Evolutionary conservation across 2,888 invertebrate species (phyloP), one percentile per base, ranked within the genome.

Genomic region (Drosophila monieri): DNA sequence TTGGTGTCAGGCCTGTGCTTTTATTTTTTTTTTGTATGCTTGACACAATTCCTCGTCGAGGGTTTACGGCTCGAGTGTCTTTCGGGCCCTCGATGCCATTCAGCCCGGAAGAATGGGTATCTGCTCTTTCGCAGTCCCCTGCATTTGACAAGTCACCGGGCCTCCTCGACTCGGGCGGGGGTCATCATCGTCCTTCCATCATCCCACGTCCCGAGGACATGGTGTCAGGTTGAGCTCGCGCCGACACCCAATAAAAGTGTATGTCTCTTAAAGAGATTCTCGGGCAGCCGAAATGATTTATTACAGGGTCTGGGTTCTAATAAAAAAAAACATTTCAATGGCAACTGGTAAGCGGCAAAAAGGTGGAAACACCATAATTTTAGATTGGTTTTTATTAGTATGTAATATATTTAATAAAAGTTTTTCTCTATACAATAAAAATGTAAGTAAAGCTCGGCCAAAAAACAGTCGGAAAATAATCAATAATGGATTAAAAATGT

Each of bases 41-140:
- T 85, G 81, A 88, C 81, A 81, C 81, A 81, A 81, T 81, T 88
- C 86, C 49, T 47, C 54, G 71, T 73, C 71, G 61, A 81, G 86
- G 71, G 73, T 59, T 69, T 56, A 78, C 58, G 60, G 62, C 84
- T 71, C 79, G 62, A 81, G 70, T 65, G 56, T 65, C 69, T 47
- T 55, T 67, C 74, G 69, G 80, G 77, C 71, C 68, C 71, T 83
- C 80, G 64, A 81, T 80, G 88, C 73, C 86, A 77, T 85, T 88
- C 80, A 83, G 59, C 41, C 62, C 10, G 21, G 46, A 10, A 43
- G 43, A 18, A 18, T 18, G 43, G 21, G 47, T 66, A 76, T 73
- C 86, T 83, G 81, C 84, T 85, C 84, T 74, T 85, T 80, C 71
- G 52, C 80, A 79, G 84, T 47, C 76, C 51, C 60, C 67, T 64